Evolutionary conservation across 30 jellyfish, hydroid and myxozoan genomes (phyloP).

Genomic region (Phacellophora camtschatica): DNA sequence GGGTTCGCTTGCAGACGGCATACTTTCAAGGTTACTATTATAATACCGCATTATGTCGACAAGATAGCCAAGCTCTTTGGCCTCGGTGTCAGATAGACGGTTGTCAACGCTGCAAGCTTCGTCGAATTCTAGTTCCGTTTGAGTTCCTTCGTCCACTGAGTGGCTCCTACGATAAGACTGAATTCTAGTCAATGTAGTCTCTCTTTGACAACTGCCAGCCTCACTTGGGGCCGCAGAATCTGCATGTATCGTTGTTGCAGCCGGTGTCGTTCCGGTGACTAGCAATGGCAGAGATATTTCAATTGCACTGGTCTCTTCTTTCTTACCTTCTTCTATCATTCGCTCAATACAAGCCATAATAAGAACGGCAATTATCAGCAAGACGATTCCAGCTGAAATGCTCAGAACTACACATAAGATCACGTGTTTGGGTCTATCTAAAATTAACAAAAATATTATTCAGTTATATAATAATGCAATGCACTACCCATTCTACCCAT

Average conservation of each 20-base stretch:
- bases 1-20: slow-evolving; percentile 28
- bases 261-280: not conserved
- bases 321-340: slow-evolving; percentile 23
- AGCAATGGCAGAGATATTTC: slow-evolving; percentile 75
- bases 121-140: slow-evolving; percentile 50
- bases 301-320: slow-evolving; percentile 17
- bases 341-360: slow-evolving; percentile 69
- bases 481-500: too few relatives aligned
- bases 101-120: slow-evolving; percentile 23
- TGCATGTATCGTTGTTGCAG: slow-evolving; percentile 19
- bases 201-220: slow-evolving; percentile 45
- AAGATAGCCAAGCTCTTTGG: slow-evolving; percentile 67
- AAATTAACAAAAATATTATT: not conserved
- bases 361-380: slow-evolving; percentile 46
- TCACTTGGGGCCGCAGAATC: slow-evolving; percentile 45
- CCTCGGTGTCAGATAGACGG: slow-evolving; percentile 71
- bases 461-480: too few relatives aligned
- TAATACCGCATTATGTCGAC: slow-evolving; percentile 77
- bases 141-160: slow-evolving; percentile 76
- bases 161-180: slow-evolving; percentile 31
- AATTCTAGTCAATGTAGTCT: slow-evolving; percentile 28
- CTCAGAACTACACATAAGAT: slow-evolving; percentile 64
- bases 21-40: slow-evolving; percentile 52
- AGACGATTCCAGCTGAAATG: slow-evolving; percentile 70
- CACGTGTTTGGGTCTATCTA: slow-evolving; percentile 67